Percentiles rank a stretch among this genome's conserved stretches.
Conservation (phyloP, 30 jellyfish, hydroid and myxozoan genomes). For the Pelagia noctiluca region DNA sequence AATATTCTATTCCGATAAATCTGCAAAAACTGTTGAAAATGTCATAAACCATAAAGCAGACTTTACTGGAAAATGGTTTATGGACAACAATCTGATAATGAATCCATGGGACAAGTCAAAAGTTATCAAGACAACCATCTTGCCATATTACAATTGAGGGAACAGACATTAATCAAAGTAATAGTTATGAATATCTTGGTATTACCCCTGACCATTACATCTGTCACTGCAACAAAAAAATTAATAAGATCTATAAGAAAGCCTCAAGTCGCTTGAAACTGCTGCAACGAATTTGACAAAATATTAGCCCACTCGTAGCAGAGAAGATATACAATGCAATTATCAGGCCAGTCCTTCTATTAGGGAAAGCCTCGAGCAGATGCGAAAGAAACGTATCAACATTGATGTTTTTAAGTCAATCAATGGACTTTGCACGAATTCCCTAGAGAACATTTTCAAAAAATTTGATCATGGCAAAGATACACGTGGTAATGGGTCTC, state of each 20-base stretch:
- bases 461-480: conserved; percentile 53
- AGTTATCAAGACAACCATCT: conserved; percentile 62
- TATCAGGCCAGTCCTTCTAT: conserved; percentile 54
- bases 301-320: conserved; percentile 59
- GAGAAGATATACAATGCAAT: conserved; percentile 53
- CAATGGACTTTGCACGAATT: too few species aligned
- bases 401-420: background rate
- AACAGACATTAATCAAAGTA: conserved; percentile 27
- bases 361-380: conserved; percentile 42
- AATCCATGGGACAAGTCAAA: conserved; percentile 61
- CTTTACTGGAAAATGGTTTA: conserved; percentile 57
- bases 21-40: conserved; percentile 28
- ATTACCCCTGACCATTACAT: conserved; percentile 41
- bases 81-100: conserved; percentile 56
- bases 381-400: conserved; percentile 25
- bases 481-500: too few species aligned
- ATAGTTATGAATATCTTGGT: conserved; percentile 47
- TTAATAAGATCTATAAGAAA: conserved; percentile 48
- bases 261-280: conserved; percentile 76
- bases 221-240: conserved; percentile 31
- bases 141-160: conserved; percentile 29
- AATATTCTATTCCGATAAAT: background rate
- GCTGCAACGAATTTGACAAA: conserved; percentile 70
- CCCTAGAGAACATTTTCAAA: too few species aligned
- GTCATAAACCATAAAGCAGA: conserved; percentile 40